A percentile compares a stretch with the other conserved stretches of the same genome.
Conservation (phyloP, 2,797 vertebrate species). For the Cryptoprocta ferox region DNA sequence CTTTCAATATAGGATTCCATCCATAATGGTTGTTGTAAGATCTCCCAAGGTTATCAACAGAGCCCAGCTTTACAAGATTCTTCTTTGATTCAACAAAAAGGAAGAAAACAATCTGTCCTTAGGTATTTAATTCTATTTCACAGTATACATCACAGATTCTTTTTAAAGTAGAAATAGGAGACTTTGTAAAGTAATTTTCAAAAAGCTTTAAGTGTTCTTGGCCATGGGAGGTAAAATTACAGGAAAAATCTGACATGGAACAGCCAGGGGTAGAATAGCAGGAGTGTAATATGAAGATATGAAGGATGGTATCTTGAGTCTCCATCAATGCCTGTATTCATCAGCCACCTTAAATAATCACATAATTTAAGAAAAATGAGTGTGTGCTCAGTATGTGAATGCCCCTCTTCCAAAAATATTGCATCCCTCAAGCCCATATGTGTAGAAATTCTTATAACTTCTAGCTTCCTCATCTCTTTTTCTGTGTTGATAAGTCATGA, state of each 20-base stretch:
- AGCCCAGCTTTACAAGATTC: neutral
- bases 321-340: neutral
- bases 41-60: neutral
- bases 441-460: neutral
- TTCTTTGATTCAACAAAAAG: neutral
- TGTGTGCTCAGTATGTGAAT: neutral
- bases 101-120: neutral
- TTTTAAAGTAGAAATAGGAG: neutral
- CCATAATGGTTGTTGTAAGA: neutral
- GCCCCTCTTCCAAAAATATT: neutral
- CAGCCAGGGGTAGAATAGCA: neutral
- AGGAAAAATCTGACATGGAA: neutral
- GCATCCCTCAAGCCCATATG: neutral
- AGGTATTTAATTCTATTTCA: slow-evolving; percentile 33
- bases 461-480: neutral
- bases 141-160: neutral
- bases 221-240: neutral
- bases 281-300: neutral
- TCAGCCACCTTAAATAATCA: neutral
- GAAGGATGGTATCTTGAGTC: neutral
- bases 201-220: neutral
- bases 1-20: neutral
- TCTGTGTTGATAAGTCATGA: neutral
- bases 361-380: neutral
- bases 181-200: neutral